phyloP scores from a whole-genome alignment of 2,888 invertebrate genomes.

The Allacma fusca region DNA sequence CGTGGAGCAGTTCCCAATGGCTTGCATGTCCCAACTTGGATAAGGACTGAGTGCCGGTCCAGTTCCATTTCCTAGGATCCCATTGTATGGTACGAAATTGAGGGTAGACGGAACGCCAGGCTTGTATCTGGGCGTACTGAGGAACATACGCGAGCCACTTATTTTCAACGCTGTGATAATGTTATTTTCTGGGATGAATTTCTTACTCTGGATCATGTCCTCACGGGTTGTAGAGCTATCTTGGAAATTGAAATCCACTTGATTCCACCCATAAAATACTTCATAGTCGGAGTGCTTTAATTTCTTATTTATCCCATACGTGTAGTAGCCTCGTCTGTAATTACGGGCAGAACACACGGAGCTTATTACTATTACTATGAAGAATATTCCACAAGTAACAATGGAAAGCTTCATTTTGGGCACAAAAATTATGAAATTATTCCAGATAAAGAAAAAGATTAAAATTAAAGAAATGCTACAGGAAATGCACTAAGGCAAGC shows the following conservation, averaged over 20 bases:
- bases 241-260: constrained; percentile 32
- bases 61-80: neutral
- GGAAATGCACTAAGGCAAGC: too few species aligned
- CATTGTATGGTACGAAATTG: constrained; percentile 27
- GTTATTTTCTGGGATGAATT: constrained; percentile 30
- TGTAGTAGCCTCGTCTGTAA: neutral
- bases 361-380: too few species aligned
- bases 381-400: too few species aligned
- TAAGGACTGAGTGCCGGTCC: constrained; percentile 70
- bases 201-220: neutral
- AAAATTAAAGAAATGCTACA: too few species aligned
- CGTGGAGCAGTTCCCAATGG: constrained; percentile 72
- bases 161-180: constrained; percentile 33
- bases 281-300: neutral
- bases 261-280: constrained; percentile 37
- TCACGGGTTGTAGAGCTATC: neutral
- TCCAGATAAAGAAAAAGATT: too few species aligned
- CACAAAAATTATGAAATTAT: too few species aligned
- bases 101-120: constrained; percentile 29
- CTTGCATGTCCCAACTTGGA: constrained; percentile 74
- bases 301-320: neutral
- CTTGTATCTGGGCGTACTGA: constrained; percentile 32
- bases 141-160: constrained; percentile 29
- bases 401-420: too few species aligned
- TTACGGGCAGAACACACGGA: too few species aligned